A percentile compares a stretch with the other conserved stretches of the same genome.
phyloP scores from a whole-genome alignment of 2,113 vertebrate species.

The Catharus bicknelli region DNA sequence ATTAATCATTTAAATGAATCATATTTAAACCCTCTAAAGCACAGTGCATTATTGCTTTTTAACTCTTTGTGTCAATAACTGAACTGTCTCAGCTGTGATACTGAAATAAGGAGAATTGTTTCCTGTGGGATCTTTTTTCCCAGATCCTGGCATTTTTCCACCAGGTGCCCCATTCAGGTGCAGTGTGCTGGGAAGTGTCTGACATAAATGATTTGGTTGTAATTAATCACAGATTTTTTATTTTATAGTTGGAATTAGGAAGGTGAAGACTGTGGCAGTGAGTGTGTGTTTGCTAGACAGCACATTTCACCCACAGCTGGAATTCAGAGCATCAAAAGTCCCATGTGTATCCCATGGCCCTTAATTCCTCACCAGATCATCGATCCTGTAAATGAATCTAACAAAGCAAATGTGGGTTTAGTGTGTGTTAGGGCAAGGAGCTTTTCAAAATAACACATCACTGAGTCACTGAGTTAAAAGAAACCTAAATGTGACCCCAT shows the following conservation, averaged over 20 bases:
- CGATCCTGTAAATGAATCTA: not conserved
- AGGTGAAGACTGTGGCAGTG: not conserved
- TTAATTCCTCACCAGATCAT: not conserved
- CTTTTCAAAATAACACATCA: not conserved
- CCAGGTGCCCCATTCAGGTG: not conserved
- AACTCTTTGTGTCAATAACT: not conserved
- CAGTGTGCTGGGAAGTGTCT: not conserved
- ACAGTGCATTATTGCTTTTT: not conserved
- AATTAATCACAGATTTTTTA: not conserved
- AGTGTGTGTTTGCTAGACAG: not conserved
- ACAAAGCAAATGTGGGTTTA: not conserved
- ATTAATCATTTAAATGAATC: not conserved
- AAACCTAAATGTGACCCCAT: fast-evolving
- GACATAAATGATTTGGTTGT: not conserved
- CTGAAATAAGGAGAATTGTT: not conserved
- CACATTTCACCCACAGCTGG: not conserved
- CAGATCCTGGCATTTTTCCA: not conserved
- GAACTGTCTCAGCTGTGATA: not conserved
- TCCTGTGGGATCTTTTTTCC: not conserved
- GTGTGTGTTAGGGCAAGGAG: not conserved
- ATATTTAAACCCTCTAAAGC: not conserved
- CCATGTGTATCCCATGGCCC: not conserved
- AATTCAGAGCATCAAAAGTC: not conserved
- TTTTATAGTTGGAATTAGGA: not conserved
- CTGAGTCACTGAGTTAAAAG: not conserved